Evolutionary conservation across 2,797 vertebrate genomes (phyloP).

Genomic region (Moxostoma hubbsi): DNA sequence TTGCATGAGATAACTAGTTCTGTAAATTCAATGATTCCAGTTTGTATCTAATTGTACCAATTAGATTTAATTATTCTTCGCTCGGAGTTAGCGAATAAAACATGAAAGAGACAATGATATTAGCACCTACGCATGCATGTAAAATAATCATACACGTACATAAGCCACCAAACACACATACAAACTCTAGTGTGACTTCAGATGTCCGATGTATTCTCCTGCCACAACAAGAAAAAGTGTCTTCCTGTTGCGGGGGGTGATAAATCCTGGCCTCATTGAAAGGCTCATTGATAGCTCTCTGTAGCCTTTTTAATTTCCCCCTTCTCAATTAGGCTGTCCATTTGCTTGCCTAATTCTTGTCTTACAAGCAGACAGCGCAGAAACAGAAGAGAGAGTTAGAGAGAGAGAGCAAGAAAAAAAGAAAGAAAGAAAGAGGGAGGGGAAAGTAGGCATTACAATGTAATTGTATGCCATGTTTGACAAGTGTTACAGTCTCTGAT

Average conservation of each 20-base stretch:
- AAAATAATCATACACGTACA: neutral
- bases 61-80: conserved; percentile 73
- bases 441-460: conserved; percentile 8
- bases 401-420: neutral
- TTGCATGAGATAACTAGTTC: conserved; percentile 73
- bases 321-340: conserved; percentile 63
- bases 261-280: conserved; percentile 70
- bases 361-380: conserved; percentile 44
- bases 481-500: conserved; percentile 41
- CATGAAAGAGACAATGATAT: neutral
- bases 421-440: conserved; percentile 21
- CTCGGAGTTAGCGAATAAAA: neutral
- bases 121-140: no score
- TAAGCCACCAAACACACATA: neutral
- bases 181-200: neutral
- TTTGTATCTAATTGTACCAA: conserved; percentile 75
- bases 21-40: conserved; percentile 72
- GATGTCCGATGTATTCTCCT: conserved; percentile 47
- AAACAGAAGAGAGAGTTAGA: conserved; percentile 20
- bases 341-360: conserved; percentile 42
- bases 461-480: conserved; percentile 54
- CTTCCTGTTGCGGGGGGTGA: no score
- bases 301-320: conserved; percentile 71
- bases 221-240: neutral
- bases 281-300: conserved; percentile 70